These are phyloP conservation scores for Gastrophysa polygoni DNA, from an alignment of 2,888 invertebrate species.

Conservation along the genomic window DNA sequence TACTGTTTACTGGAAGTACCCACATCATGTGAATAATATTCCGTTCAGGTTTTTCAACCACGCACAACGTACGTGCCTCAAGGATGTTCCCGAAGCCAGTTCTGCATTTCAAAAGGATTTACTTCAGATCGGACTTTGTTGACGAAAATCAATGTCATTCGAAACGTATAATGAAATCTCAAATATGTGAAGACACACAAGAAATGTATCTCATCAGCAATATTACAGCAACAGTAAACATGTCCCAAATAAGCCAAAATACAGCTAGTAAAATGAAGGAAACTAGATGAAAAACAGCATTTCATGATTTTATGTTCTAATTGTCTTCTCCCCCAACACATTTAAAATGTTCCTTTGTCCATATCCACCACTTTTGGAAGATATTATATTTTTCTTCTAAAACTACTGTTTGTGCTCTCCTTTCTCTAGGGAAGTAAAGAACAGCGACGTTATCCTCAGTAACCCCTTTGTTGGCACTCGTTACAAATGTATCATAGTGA, in stretches of 20 bases:
- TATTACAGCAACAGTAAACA: too few species aligned
- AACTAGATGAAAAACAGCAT: too few species aligned
- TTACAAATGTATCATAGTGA: conserved; percentile 8
- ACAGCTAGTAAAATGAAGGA: too few species aligned
- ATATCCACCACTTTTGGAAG: conserved; percentile 12
- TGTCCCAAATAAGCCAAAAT: too few species aligned
- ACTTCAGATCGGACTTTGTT: conserved; percentile 2
- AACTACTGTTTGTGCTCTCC: conserved; percentile 12
- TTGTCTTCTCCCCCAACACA: background rate
- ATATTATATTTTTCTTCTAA: conserved; percentile 10
- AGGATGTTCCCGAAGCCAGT: conserved; percentile 37
- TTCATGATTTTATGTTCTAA: conserved; percentile 4
- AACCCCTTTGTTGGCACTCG: background rate
- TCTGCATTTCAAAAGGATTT: conserved; percentile 23
- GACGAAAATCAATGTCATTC: conserved; percentile 9
- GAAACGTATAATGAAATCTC: too few species aligned
- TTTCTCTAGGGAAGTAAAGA: conserved; percentile 10
- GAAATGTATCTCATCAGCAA: too few species aligned
- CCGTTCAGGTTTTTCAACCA: conserved; percentile 44
- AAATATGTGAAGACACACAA: too few species aligned
- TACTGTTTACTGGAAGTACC: conserved; percentile 13
- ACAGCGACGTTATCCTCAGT: conserved; percentile 11
- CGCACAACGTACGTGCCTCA: conserved; percentile 45
- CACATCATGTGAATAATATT: conserved; percentile 33
- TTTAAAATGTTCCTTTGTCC: background rate